phyloP scores from a whole-genome alignment of 2,888 invertebrate species.

The Meiosimyza decipiens region DNA sequence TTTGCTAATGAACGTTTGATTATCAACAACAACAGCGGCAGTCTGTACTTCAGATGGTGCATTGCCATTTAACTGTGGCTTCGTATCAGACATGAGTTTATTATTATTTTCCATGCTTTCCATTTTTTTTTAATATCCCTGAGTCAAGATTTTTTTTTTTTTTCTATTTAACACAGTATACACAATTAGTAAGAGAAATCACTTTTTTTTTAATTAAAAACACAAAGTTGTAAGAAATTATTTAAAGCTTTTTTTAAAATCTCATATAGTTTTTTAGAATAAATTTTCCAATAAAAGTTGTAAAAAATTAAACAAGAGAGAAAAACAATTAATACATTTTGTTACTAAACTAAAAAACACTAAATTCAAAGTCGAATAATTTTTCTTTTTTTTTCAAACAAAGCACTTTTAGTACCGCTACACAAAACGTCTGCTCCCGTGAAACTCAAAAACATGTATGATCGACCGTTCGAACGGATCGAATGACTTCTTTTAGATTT shows the following conservation, averaged over 20 bases:
- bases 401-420: slow-evolving; percentile 23
- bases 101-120: slow-evolving; percentile 10
- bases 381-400: background rate
- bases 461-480: slow-evolving; percentile 46
- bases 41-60: slow-evolving; percentile 9
- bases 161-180: too few species aligned
- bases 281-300: too few species aligned
- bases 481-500: slow-evolving; percentile 33
- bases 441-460: slow-evolving; percentile 61
- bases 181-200: too few species aligned
- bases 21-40: background rate
- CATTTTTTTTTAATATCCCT: too few species aligned
- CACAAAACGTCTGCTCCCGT: slow-evolving; percentile 65
- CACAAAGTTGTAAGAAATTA: too few species aligned
- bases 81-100: background rate
- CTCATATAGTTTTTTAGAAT: too few species aligned
- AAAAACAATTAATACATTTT: slow-evolving; percentile 34
- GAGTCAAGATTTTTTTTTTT: too few species aligned
- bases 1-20: slow-evolving; percentile 7
- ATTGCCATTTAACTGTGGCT: slow-evolving; percentile 48
- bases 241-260: background rate
- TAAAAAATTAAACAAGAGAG: slow-evolving; percentile 2
- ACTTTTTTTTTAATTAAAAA: too few species aligned
- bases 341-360: background rate
- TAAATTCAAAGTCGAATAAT: too few species aligned